Base-by-base conservation (phyloP, 2,797 vertebrate species). In the Catharus ustulatus region DNA sequence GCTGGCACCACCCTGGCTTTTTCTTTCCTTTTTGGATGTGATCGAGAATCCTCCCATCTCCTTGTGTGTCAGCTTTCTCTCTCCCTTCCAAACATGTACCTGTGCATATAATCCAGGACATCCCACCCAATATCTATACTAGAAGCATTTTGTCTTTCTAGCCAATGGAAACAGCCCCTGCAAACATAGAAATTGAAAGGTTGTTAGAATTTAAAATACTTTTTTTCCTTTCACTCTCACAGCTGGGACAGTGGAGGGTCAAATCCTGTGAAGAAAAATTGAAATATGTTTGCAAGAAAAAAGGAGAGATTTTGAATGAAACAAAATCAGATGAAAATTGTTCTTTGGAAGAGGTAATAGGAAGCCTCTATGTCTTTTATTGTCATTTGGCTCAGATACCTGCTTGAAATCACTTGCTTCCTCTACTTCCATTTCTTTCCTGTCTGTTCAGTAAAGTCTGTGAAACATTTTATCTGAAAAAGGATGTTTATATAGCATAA, bases 211-310 rank as follows among this genome's bases (percentile, higher is more conserved):
- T 90, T 81, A 51, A 42, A 90, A 75, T 62, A 11, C 17, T 5
- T 79, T 45, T 11, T 72, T 93, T 58, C 17, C 30, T 95, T 59
- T 87, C 32, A 24, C 95, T 92, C 68, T 86, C 63, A 94, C 92
- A 98, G 98, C 42, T 98, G 92, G 98, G 98, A 89, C 98, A 97
- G 27, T 99, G 99, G 99, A 97, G 61, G 84, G 97, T 99, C 51
- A 97, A 96, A 32, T 82, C 97, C 52, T 99, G 99, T 97, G 94
- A 97, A 32, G 54, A 95, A 68, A 96, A 68, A 51, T 87, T 98
- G 22, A 98, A 98, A 80, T 99, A 98, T 46, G 97, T 99, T 89
- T 99, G 99, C 96, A 99, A 98, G 97, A 99, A 97, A 97, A 98
- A 95, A 85, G 99, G 99, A 95, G 87, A 96, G 12, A 90, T 98